Evolutionary conservation across 2,888 invertebrate genomes (phyloP).

Genomic region (Brassicogethes aeneus): DNA sequence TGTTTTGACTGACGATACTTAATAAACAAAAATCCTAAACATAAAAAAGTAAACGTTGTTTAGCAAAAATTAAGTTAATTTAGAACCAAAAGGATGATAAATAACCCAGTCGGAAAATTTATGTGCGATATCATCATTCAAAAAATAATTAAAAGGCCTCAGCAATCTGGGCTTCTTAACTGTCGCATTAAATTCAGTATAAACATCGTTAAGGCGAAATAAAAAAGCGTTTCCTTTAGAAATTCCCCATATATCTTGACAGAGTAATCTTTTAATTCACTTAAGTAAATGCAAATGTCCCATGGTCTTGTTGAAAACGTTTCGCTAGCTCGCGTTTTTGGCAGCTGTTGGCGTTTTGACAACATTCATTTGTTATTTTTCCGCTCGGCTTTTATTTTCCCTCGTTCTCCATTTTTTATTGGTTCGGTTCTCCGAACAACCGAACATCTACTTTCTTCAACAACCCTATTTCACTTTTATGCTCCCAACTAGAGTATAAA

Average conservation of each 20-base stretch:
- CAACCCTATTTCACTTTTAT: neutral
- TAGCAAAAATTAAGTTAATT: too few species aligned
- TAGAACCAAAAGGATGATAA: too few species aligned
- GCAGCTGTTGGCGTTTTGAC: slow-evolving; percentile 14
- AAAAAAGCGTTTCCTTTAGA: slow-evolving; percentile 7
- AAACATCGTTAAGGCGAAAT: slow-evolving; percentile 10
- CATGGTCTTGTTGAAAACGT: slow-evolving; percentile 16
- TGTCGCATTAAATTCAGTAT: slow-evolving; percentile 10
- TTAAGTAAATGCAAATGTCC: slow-evolving; percentile 17
- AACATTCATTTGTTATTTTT: slow-evolving; percentile 12
- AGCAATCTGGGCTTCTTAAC: too few species aligned
- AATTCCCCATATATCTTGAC: slow-evolving; percentile 9
- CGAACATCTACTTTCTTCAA: neutral
- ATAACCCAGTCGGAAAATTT: too few species aligned
- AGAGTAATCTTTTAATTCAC: slow-evolving; percentile 17
- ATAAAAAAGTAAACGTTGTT: too few species aligned
- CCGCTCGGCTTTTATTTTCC: slow-evolving; percentile 6
- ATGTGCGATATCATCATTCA: too few species aligned
- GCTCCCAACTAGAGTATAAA: neutral
- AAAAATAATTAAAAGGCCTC: too few species aligned
- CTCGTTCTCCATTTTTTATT: slow-evolving; percentile 9
- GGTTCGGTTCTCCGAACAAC: neutral
- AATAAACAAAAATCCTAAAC: too few species aligned
- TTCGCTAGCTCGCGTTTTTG: slow-evolving; percentile 12
- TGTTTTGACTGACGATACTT: too few species aligned